Conservation (phyloP, 2,888 invertebrate species). For the Polietes domitor region DNA sequence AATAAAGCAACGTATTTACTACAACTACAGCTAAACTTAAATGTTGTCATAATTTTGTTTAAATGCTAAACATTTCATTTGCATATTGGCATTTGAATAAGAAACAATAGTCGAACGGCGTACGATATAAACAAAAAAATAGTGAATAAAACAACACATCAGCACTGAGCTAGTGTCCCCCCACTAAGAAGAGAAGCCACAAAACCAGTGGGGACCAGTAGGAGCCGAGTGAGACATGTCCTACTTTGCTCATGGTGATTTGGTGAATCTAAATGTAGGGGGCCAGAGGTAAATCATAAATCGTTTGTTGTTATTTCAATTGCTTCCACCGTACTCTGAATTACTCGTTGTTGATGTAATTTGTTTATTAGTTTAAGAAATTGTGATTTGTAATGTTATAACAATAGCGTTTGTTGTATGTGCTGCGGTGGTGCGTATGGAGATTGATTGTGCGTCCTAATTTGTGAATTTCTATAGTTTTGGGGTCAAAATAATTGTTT, state of each 20-base stretch:
- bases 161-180: background rate
- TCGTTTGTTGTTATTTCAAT: slow-evolving; percentile 11
- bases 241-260: slow-evolving; percentile 81
- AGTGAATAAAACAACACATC: slow-evolving; percentile 1
- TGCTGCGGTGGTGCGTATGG: too few relatives aligned
- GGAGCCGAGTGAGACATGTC: slow-evolving; percentile 71
- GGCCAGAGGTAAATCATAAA: slow-evolving; percentile 90
- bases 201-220: slow-evolving; percentile 35
- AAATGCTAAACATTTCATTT: slow-evolving; percentile 39
- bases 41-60: slow-evolving; percentile 49
- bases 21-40: too few relatives aligned
- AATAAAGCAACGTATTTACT: slow-evolving; percentile 36
- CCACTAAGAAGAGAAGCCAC: slow-evolving; percentile 47
- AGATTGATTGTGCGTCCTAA: too few relatives aligned
- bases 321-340: background rate
- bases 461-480: too few relatives aligned
- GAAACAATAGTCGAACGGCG: background rate
- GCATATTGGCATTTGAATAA: slow-evolving; percentile 39
- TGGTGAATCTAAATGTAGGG: slow-evolving; percentile 97
- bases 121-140: background rate
- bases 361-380: background rate
- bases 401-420: too few relatives aligned
- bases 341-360: slow-evolving; percentile 29
- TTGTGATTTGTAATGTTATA: too few relatives aligned
- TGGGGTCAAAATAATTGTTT: too few relatives aligned